Evolutionary conservation across 2,797 vertebrate genomes (phyloP), one percentile per base, ranked within the genome.

Genomic region (Zalophus californianus): DNA sequence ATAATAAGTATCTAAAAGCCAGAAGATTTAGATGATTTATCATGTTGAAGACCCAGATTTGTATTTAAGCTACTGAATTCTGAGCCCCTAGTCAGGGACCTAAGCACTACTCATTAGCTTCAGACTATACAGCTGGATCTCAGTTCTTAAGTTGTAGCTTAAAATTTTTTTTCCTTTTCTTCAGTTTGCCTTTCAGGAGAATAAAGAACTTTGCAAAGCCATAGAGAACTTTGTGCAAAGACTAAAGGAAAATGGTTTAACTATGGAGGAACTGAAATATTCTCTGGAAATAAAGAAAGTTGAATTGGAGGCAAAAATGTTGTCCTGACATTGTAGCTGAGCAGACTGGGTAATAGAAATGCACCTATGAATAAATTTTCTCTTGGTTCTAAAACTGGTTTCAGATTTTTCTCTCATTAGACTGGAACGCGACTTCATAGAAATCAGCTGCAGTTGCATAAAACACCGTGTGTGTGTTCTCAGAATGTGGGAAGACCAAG

Each of bases 221-320:
- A 29, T n/a, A 15, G 8, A 77, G 56, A 79, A 27, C 41, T 70
- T 97, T 50, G 44, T 48, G 35, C 85, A 95, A 80, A 96, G 23
- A 56, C 72, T 97, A 41, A 90, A 93, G n/a, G 64, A 92, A 90
- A 86, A 20, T 35, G 56, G 77, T 18, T 64, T 75, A 27, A 83
- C 21, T 5, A 21, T 96, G 89, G 89, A 96, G 38, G 94, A 97
- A 48, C 8, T 96, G 9, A 98, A 97, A 90, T 27, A 58, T 72
- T 96, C 29, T 56, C 75, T 98, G 86, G 90, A 98, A 87, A 35
- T 66, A 6, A 94, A 94, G 83, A 98, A 97, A 96, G 84, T 50
- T 41, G 29, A 82, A 27, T 25, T 97, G 90, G 18, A 96, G 84
- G 52, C 32, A 68, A 83, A 82, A 86, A 62, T 91, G 27, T 92